Conservation (phyloP, 30 jellyfish, hydroid and myxozoan species). For the Aurelia sp. region DNA sequence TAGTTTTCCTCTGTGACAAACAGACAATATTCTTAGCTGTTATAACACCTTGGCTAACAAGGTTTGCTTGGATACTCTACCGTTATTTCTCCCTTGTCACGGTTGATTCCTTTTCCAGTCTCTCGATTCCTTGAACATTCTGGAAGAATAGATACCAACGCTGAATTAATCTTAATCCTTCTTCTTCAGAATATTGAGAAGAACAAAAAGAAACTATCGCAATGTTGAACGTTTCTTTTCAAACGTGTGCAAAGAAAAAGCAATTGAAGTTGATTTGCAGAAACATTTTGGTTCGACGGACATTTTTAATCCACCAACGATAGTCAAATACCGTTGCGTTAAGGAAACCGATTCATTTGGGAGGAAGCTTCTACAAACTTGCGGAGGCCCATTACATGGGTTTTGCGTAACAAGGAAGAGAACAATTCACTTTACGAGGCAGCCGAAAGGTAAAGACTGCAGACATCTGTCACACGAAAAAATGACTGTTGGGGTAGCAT, state of each 20-base stretch:
- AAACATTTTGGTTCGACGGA: slow-evolving; percentile 46
- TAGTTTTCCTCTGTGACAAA: no score
- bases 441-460: slow-evolving; percentile 43
- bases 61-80: no score
- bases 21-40: no score
- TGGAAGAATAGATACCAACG: no score
- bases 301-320: slow-evolving; percentile 43
- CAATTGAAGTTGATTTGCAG: slow-evolving; percentile 29
- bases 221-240: not conserved
- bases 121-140: no score
- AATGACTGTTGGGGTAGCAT: slow-evolving; percentile 49
- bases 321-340: slow-evolving; percentile 33
- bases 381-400: slow-evolving; percentile 10
- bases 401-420: slow-evolving; percentile 30
- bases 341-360: not conserved
- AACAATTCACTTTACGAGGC: slow-evolving; percentile 54
- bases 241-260: slow-evolving; percentile 55
- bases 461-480: slow-evolving; percentile 27
- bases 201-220: not conserved
- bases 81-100: no score
- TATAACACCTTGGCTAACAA: no score
- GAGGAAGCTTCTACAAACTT: not conserved
- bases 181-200: no score
- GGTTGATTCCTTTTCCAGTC: no score
- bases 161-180: no score